Conservation (phyloP, 2,113 vertebrate species). For the Anseranas semipalmata region DNA sequence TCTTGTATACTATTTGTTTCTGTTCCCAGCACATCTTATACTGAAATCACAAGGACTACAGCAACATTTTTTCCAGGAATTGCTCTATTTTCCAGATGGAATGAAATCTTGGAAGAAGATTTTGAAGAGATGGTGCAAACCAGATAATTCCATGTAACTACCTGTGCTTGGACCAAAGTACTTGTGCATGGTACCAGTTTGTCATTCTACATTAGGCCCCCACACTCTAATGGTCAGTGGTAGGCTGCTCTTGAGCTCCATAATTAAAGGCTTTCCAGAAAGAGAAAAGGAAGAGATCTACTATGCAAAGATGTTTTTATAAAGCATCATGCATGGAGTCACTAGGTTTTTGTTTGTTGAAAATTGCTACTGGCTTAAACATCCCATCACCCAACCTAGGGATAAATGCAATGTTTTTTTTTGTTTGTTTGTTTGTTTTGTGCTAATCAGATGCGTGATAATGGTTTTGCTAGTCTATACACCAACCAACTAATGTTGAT, state of each 20-base stretch:
- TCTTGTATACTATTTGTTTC: background rate
- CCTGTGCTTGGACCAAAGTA: too few species aligned
- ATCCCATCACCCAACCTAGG: background rate
- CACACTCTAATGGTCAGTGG: too few species aligned
- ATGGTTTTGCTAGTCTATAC: background rate
- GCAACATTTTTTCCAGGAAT: background rate
- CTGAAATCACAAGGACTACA: background rate
- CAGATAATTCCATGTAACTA: background rate
- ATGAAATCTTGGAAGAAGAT: background rate
- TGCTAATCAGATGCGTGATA: background rate
- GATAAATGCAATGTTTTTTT: background rate
- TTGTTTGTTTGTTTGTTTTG: too few species aligned
- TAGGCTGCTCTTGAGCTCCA: background rate
- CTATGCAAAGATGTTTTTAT: background rate
- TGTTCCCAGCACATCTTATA: background rate
- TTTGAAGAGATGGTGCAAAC: background rate
- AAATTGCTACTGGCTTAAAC: background rate
- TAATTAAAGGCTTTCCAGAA: background rate
- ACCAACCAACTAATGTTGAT: background rate
- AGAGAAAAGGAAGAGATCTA: background rate
- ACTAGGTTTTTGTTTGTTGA: background rate
- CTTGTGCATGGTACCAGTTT: background rate
- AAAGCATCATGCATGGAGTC: background rate
- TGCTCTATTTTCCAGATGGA: background rate
- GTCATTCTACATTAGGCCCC: background rate